Percentiles rank a stretch among this genome's conserved stretches.
phyloP scores from a whole-genome alignment of 2,797 vertebrate genomes.

The Smutsia gigantea region DNA sequence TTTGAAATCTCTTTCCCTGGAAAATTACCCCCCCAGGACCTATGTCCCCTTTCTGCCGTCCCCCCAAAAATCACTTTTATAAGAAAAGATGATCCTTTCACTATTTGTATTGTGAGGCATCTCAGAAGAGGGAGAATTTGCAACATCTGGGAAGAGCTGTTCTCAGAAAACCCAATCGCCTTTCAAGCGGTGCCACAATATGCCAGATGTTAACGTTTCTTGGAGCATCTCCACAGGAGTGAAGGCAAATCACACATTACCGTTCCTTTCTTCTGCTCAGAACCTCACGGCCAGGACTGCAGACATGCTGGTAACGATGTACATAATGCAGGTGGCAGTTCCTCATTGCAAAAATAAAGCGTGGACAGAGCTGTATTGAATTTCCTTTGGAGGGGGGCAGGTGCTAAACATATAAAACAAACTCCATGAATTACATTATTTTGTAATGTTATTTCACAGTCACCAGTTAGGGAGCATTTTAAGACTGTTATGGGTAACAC shows the following conservation, averaged over 20 bases:
- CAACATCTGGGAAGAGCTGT: neutral
- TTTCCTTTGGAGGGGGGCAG: neutral
- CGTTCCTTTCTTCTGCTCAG: slow-evolving; percentile 69
- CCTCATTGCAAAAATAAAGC: neutral
- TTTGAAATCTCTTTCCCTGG: neutral
- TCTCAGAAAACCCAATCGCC: neutral
- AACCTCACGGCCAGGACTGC: slow-evolving; percentile 75
- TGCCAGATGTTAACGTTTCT: slow-evolving; percentile 73
- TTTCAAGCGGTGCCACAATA: neutral
- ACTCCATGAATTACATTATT: neutral
- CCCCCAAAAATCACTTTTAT: neutral
- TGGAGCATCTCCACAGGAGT: slow-evolving; percentile 65
- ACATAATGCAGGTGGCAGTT: slow-evolving; percentile 58
- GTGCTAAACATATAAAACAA: no score
- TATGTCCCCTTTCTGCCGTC: neutral
- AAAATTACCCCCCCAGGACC: neutral
- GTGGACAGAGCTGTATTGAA: no score
- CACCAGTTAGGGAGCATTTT: accelerated
- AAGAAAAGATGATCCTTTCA: neutral
- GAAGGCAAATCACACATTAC: slow-evolving; percentile 71
- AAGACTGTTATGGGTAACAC: neutral
- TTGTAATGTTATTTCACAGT: neutral
- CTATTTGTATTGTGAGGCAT: neutral
- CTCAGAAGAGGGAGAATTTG: neutral
- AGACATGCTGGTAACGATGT: slow-evolving; percentile 58